A percentile compares a stretch with the other conserved stretches of the same genome.
Conservation (phyloP, 2,113 vertebrate genomes). For the Argyrosomus japonicus region DNA sequence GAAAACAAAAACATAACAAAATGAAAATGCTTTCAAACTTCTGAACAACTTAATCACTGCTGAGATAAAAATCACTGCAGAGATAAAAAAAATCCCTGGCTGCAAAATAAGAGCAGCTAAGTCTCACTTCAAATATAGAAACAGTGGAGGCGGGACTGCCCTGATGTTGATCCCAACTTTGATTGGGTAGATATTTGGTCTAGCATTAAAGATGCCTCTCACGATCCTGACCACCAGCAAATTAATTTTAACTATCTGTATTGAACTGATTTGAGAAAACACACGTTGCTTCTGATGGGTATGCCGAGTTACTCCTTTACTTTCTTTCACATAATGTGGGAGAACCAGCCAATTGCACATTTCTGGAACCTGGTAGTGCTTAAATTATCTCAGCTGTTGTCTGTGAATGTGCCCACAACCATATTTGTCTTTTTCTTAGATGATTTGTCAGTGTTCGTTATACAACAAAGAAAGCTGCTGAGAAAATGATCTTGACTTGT, state of each 20-base stretch:
- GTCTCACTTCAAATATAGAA: constrained; percentile 39
- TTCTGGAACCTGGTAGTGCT: neutral
- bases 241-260: neutral
- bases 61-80: constrained; percentile 4
- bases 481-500: neutral
- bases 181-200: neutral
- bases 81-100: neutral
- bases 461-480: constrained; percentile 10
- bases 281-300: neutral
- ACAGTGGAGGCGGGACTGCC: neutral
- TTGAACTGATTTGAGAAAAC: neutral
- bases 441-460: neutral
- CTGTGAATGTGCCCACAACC: neutral
- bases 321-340: neutral
- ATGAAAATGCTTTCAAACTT: constrained; percentile 36
- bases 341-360: neutral
- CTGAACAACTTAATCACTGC: neutral
- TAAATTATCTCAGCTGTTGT: neutral
- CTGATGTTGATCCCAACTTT: neutral
- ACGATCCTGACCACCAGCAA: neutral
- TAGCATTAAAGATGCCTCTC: neutral
- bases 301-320: neutral
- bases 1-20: constrained; percentile 11
- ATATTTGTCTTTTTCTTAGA: constrained; percentile 7
- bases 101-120: neutral